Percentiles rank a stretch among this genome's conserved stretches.
Evolutionary conservation across 1,140 invertebrate genomes (phyloP).

Genomic region (Bicyclus anynana): DNA sequence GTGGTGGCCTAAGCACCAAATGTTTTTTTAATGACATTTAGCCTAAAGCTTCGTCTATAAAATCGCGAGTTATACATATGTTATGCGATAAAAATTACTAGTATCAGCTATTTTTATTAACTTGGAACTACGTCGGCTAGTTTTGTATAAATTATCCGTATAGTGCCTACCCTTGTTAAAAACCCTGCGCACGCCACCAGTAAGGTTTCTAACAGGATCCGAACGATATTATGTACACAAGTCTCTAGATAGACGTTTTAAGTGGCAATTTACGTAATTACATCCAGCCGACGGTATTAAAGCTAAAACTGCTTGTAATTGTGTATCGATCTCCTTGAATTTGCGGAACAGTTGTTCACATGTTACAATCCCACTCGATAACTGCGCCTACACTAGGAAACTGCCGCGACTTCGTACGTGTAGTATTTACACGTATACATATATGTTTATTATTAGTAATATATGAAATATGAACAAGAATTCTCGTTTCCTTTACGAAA

Average conservation of each 20-base stretch:
- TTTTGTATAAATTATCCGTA: too few relatives aligned
- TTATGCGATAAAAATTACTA: neutral
- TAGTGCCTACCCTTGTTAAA: too few relatives aligned
- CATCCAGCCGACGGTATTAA: constrained; percentile 38
- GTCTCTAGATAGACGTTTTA: constrained; percentile 21
- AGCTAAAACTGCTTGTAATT: constrained; percentile 43
- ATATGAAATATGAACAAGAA: too few relatives aligned
- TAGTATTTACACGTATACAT: too few relatives aligned
- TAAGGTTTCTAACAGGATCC: constrained; percentile 23
- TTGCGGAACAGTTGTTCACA: constrained; percentile 40
- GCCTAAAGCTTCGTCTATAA: too few relatives aligned
- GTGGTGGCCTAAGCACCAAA: too few relatives aligned
- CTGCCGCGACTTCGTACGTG: neutral
- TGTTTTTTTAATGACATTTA: too few relatives aligned
- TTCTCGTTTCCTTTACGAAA: too few relatives aligned
- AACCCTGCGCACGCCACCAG: neutral
- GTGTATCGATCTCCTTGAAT: constrained; percentile 67
- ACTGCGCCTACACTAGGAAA: neutral
- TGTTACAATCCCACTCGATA: neutral
- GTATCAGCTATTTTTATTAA: too few relatives aligned
- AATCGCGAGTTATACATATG: too few relatives aligned
- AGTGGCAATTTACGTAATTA: constrained; percentile 48
- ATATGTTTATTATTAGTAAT: too few relatives aligned
- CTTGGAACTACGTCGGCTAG: too few relatives aligned
- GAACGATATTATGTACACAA: constrained; percentile 10